Evolutionary conservation across 2,888 invertebrate genomes (phyloP).

Genomic region (Caenorhabditis sinica): DNA sequence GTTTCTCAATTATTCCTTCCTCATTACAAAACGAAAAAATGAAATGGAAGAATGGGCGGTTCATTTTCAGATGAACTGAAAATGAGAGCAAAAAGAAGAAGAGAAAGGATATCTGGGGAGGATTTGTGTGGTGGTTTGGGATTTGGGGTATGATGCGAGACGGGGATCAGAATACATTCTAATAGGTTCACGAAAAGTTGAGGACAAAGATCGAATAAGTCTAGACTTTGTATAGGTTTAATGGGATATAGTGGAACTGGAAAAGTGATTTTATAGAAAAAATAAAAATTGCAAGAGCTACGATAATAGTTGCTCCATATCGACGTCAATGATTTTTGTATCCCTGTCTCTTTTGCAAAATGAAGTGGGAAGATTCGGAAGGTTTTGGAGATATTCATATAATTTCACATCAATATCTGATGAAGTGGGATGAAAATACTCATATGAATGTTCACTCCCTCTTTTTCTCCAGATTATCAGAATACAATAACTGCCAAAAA

Average conservation of each 20-base stretch:
- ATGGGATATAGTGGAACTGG: not conserved
- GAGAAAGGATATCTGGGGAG: not conserved
- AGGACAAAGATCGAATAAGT: conserved; percentile 8
- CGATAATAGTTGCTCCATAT: not conserved
- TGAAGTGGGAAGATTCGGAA: not conserved
- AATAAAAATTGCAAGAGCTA: not conserved
- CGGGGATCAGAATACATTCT: conserved; percentile 29
- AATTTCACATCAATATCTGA: too few relatives aligned
- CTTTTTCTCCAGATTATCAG: conserved; percentile 8
- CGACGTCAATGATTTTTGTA: not conserved
- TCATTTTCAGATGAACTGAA: not conserved
- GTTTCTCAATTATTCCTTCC: conserved; percentile 43
- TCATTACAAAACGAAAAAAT: conserved; percentile 24
- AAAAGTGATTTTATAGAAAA: not conserved
- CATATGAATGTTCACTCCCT: too few relatives aligned
- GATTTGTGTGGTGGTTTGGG: conserved; percentile 38
- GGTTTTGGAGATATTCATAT: not conserved
- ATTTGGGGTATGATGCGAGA: conserved; percentile 41
- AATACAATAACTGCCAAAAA: conserved; percentile 20
- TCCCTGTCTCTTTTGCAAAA: not conserved
- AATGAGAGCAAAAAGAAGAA: conserved; percentile 17
- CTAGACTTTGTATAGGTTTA: not conserved
- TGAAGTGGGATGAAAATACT: too few relatives aligned
- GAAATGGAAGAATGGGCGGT: conserved; percentile 9
- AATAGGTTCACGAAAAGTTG: conserved; percentile 22